Conservation (phyloP, 2,888 invertebrate genomes). For the Ferrisia virgata region DNA sequence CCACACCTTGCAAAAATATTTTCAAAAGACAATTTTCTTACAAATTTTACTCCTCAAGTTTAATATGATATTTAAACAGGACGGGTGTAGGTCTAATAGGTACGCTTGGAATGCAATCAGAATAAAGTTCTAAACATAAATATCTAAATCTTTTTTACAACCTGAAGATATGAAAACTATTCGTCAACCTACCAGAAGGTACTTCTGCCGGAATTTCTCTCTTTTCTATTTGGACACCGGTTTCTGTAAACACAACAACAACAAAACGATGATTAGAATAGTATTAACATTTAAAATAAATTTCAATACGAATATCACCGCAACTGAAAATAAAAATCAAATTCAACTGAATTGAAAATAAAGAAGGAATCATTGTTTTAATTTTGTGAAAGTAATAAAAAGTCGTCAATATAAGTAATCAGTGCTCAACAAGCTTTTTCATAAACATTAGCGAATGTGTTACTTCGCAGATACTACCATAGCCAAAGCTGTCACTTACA, state of each 20-base stretch:
- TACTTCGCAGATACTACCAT: not conserved
- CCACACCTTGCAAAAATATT: too few relatives aligned
- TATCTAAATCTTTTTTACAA: too few relatives aligned
- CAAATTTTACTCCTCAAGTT: too few relatives aligned
- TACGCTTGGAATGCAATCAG: too few relatives aligned
- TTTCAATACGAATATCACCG: not conserved
- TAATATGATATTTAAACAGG: too few relatives aligned
- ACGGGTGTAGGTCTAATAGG: too few relatives aligned
- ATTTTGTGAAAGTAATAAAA: not conserved
- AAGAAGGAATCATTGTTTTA: not conserved
- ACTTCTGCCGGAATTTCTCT: not conserved
- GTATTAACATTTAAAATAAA: not conserved
- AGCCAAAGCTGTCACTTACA: not conserved
- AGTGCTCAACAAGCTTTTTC: not conserved
- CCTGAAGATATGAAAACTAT: not conserved
- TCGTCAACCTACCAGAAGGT: not conserved
- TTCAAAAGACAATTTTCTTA: too few relatives aligned
- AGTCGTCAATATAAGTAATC: not conserved
- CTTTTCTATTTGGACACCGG: not conserved
- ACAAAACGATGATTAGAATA: not conserved
- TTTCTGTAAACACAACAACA: slow-evolving; percentile 4
- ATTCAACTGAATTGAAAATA: not conserved
- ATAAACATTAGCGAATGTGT: not conserved
- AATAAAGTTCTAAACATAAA: too few relatives aligned
- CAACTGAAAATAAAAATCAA: not conserved